These are phyloP conservation scores for Sphaerolaimus hirsutus DNA, from an alignment of 2,888 invertebrate species.

Conservation along the genomic window DNA sequence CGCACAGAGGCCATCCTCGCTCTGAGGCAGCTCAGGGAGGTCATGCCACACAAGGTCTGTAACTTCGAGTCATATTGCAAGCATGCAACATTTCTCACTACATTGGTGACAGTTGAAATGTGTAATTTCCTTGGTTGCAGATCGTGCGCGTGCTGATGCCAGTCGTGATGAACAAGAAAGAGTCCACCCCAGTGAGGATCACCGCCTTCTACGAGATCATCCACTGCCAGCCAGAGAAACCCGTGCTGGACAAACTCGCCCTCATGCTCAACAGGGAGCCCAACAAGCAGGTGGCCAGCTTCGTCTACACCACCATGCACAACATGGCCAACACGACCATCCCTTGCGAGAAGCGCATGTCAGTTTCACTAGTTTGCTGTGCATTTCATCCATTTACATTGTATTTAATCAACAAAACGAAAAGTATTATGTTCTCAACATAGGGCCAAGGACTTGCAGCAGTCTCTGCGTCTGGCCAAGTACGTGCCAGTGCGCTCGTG, in stretches of 20 bases:
- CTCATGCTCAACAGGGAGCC: constrained; percentile 11
- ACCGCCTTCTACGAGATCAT: constrained; percentile 14
- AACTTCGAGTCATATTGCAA: too few species aligned
- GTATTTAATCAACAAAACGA: too few species aligned
- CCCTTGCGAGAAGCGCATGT: constrained; percentile 11
- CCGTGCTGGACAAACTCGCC: constrained; percentile 14
- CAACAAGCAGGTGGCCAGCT: constrained; percentile 14
- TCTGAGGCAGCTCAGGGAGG: constrained; percentile 12
- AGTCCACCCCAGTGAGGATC: constrained; percentile 15
- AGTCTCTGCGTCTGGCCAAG: constrained; percentile 9
- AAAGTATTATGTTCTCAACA: too few species aligned
- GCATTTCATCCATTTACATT: not conserved
- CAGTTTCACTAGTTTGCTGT: not conserved
- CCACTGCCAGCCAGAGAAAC: constrained; percentile 11
- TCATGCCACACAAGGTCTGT: constrained; percentile 8
- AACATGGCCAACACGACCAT: constrained; percentile 12
- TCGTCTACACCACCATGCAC: constrained; percentile 12
- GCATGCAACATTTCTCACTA: not conserved
- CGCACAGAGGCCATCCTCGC: constrained; percentile 16
- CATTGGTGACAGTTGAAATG: not conserved
- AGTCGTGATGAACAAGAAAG: constrained; percentile 13
- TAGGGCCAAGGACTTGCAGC: constrained; percentile 5
- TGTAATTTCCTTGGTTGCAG: constrained; percentile 4
- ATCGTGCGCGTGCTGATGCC: constrained; percentile 17
- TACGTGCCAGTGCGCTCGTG: constrained; percentile 5